A percentile compares a stretch with the other conserved stretches of the same genome.
Evolutionary conservation across 2,797 vertebrate genomes (phyloP).

Genomic region (Apodemus agrarius): DNA sequence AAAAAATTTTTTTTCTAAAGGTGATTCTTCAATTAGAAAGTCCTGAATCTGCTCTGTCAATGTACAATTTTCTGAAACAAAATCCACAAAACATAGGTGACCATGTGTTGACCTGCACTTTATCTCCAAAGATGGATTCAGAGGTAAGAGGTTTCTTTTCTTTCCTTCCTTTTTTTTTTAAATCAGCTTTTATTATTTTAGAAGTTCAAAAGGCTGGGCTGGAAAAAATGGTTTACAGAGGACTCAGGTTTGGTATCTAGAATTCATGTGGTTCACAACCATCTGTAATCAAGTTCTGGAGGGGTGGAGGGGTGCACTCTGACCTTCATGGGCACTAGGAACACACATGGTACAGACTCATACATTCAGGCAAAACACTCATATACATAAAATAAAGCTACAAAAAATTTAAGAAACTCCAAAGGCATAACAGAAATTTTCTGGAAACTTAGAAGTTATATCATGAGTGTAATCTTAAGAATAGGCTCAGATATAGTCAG

Average conservation of each 20-base stretch:
- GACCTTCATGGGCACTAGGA: background rate
- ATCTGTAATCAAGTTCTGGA: background rate
- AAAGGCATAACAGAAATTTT: conserved; percentile 18
- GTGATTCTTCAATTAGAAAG: conserved; percentile 88
- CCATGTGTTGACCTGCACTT: conserved; percentile 75
- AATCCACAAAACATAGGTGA: conserved; percentile 85
- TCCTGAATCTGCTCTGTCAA: conserved; percentile 83
- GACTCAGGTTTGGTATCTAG: background rate
- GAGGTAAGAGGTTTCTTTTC: conserved; percentile 75
- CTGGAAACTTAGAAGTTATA: background rate
- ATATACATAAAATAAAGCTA: background rate
- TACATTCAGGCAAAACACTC: background rate
- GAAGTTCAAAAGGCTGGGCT: background rate
- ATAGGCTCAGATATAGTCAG: background rate
- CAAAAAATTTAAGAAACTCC: background rate
- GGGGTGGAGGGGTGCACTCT: background rate
- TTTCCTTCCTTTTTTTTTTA: too few relatives aligned
- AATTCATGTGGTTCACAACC: background rate
- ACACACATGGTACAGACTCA: too few relatives aligned
- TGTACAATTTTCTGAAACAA: conserved; percentile 86
- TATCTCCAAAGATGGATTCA: conserved; percentile 78
- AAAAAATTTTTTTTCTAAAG: conserved; percentile 72
- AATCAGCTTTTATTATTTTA: background rate
- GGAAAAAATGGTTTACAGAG: background rate
- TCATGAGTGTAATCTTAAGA: conserved; percentile 11